These are phyloP conservation scores for Papilio elwesi DNA, from an alignment of 2,888 invertebrate genomes.

Conservation along the genomic window DNA sequence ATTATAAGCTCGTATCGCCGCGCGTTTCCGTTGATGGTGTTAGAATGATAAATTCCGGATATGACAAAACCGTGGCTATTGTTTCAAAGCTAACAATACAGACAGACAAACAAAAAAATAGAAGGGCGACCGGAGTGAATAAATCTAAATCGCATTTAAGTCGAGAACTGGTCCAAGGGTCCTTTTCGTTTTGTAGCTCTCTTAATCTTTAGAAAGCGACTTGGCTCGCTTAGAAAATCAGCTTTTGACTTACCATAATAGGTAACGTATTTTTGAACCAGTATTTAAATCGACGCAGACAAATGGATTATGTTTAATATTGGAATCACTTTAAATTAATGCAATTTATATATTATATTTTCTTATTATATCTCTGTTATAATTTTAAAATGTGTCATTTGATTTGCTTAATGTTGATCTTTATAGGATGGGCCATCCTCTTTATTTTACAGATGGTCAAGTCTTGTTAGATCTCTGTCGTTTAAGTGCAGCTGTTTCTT, in stretches of 20 bases:
- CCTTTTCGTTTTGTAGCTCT: constrained; percentile 45
- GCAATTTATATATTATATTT: no score
- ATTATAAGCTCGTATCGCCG: constrained; percentile 81
- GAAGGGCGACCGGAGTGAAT: constrained; percentile 68
- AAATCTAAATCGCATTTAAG: constrained; percentile 75
- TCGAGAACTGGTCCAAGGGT: constrained; percentile 65
- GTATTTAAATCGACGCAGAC: constrained; percentile 18
- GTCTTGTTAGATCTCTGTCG: no score
- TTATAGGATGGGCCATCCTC: no score
- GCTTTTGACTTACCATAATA: constrained; percentile 33
- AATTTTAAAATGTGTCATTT: no score
- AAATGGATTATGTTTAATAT: constrained; percentile 18
- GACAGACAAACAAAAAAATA: constrained; percentile 72
- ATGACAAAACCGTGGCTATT: constrained; percentile 75
- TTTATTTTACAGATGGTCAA: no score
- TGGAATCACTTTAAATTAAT: neutral
- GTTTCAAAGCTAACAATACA: constrained; percentile 78
- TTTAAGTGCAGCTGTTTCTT: neutral
- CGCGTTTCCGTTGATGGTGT: constrained; percentile 80
- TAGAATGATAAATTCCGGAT: constrained; percentile 82
- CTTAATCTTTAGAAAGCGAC: constrained; percentile 39
- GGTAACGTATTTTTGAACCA: constrained; percentile 17
- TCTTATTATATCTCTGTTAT: no score
- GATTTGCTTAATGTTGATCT: no score
- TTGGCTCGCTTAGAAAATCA: constrained; percentile 31